Conservation (phyloP, 1,140 invertebrate genomes). For the Aphidius gifuensis region DNA sequence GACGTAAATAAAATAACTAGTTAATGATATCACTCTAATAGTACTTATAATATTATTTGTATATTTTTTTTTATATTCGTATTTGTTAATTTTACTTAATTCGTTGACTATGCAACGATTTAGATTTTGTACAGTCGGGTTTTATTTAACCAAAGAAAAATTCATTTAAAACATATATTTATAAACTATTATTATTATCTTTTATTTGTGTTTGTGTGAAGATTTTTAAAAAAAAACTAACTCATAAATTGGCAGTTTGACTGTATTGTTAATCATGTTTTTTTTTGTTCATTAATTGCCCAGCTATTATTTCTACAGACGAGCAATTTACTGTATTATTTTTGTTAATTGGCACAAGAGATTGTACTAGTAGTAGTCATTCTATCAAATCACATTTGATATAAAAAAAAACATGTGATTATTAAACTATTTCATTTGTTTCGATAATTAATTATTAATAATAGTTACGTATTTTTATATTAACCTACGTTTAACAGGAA, state of each 20-base stretch:
- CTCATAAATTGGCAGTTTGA: conserved; percentile 29
- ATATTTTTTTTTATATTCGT: background rate
- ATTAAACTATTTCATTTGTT: too few relatives aligned
- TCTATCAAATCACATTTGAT: too few relatives aligned
- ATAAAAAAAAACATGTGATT: too few relatives aligned
- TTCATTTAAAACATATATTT: too few relatives aligned
- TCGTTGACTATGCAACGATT: conserved; percentile 19
- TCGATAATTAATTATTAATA: background rate
- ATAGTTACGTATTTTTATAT: conserved; percentile 28
- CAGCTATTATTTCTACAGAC: too few relatives aligned
- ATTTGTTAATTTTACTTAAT: background rate
- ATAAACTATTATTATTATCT: conserved; percentile 11
- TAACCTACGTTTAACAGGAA: conserved; percentile 45
- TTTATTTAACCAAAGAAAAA: conserved; percentile 6
- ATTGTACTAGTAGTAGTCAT: conserved; percentile 47
- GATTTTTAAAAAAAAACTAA: conserved; percentile 12
- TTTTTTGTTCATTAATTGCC: background rate
- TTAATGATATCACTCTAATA: conserved; percentile 6
- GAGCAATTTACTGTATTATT: background rate
- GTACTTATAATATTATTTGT: conserved; percentile 9
- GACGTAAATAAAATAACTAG: conserved; percentile 19
- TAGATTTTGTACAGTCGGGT: conserved; percentile 21
- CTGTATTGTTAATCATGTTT: conserved; percentile 12
- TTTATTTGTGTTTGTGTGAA: conserved; percentile 10
- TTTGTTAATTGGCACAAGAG: conserved; percentile 45